Evolutionary conservation across 2,888 invertebrate species (phyloP).

Genomic region (Eumerus sabulonum): DNA sequence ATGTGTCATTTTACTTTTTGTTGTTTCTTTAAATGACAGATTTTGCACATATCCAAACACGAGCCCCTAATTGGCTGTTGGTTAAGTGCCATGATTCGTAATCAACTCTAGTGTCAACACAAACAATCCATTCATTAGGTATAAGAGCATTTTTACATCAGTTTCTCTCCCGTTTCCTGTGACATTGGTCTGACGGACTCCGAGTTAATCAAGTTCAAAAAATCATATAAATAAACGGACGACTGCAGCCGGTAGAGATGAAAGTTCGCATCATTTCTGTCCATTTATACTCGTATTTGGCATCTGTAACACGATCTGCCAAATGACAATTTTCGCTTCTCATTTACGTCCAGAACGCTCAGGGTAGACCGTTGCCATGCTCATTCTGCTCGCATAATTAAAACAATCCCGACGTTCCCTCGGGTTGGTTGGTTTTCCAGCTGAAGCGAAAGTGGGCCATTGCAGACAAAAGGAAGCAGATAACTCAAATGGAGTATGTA

Average conservation of each 20-base stretch:
- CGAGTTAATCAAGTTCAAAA: conserved; percentile 51
- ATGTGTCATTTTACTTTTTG: too few relatives aligned
- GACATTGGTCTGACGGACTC: background rate
- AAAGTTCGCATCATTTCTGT: conserved; percentile 34
- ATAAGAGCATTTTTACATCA: too few relatives aligned
- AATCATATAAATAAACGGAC: conserved; percentile 44
- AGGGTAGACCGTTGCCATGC: background rate
- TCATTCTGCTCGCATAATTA: conserved; percentile 27
- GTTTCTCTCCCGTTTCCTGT: background rate
- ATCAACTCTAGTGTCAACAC: conserved; percentile 27
- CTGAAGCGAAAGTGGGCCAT: conserved; percentile 54
- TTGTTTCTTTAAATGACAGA: too few relatives aligned
- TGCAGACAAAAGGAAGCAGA: conserved; percentile 36
- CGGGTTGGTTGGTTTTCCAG: conserved; percentile 56
- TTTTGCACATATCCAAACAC: too few relatives aligned
- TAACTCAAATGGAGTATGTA: conserved; percentile 7
- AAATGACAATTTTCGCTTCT: conserved; percentile 37
- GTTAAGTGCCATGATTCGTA: conserved; percentile 12
- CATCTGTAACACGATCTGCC: conserved; percentile 35
- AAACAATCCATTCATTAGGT: conserved; percentile 35
- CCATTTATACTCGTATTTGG: conserved; percentile 37
- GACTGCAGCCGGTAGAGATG: background rate
- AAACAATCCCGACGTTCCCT: conserved; percentile 60
- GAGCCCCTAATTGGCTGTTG: too few relatives aligned
- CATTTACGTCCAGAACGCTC: conserved; percentile 18